A percentile compares a stretch with the other conserved stretches of the same genome.
Evolutionary conservation across 2,113 vertebrate genomes (phyloP).

Genomic region (Leiothrix lutea): DNA sequence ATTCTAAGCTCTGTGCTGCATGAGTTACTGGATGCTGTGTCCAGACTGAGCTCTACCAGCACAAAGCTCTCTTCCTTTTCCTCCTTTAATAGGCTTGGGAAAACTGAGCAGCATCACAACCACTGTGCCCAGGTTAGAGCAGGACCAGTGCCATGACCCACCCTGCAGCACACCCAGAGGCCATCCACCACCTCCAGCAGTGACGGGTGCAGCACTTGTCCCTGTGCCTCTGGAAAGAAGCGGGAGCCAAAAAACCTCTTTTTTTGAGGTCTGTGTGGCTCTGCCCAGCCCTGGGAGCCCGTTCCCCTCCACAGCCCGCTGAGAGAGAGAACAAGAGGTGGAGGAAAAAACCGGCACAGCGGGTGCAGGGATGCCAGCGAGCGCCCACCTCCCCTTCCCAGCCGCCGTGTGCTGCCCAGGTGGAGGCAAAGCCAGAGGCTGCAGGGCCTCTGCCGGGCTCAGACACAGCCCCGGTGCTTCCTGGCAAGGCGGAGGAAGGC

Average conservation of each 20-base stretch:
- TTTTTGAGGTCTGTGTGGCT: background rate
- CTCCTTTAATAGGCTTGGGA: background rate
- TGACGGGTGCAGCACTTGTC: rapidly evolving
- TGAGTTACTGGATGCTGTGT: background rate
- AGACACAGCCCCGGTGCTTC: background rate
- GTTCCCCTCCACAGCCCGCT: background rate
- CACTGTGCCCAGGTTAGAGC: background rate
- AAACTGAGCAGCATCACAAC: background rate
- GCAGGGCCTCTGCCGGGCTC: background rate
- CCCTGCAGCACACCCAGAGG: background rate
- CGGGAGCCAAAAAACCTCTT: background rate
- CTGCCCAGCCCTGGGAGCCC: background rate
- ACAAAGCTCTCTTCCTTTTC: background rate
- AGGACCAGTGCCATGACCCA: background rate
- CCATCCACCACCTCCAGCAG: background rate
- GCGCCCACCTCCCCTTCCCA: background rate
- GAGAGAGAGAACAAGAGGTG: background rate
- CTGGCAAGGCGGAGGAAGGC: background rate
- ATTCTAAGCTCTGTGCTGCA: background rate
- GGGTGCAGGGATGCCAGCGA: background rate
- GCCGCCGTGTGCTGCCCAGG: background rate
- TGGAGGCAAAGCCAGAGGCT: background rate
- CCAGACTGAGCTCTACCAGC: background rate
- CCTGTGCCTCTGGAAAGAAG: rapidly evolving
- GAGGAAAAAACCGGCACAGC: slow-evolving; percentile 20